Evolutionary conservation across 2,797 vertebrate species (phyloP).

Genomic region (Catostomus latipinnis): DNA sequence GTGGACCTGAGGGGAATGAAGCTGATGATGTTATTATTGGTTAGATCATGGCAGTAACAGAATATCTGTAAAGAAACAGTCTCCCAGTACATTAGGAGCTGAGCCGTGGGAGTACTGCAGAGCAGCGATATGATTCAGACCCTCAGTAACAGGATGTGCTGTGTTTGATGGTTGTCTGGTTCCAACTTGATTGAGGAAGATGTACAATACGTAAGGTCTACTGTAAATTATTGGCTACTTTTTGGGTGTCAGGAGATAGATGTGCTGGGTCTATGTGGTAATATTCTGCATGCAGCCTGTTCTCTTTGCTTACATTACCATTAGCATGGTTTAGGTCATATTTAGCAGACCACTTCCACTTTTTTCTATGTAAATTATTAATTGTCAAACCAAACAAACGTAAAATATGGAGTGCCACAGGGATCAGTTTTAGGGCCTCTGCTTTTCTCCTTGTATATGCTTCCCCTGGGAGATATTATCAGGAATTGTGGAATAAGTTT

Average conservation of each 20-base stretch:
- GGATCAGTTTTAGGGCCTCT: no score
- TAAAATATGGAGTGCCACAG: no score
- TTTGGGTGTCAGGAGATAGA: constrained; percentile 21
- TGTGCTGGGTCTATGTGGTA: constrained; percentile 9
- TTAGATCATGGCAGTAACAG: constrained; percentile 11
- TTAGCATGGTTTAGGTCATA: no score
- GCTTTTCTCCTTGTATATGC: no score
- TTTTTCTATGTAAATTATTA: background rate
- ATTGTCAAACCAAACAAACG: no score
- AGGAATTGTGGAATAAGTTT: no score
- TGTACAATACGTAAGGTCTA: constrained; percentile 2
- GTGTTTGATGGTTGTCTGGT: no score
- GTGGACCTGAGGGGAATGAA: constrained; percentile 20
- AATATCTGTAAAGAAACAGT: constrained; percentile 3
- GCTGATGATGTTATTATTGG: constrained; percentile 37
- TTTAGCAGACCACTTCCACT: no score
- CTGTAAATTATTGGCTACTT: constrained; percentile 21
- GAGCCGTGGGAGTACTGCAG: background rate
- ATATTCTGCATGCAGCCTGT: background rate
- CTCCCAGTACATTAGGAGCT: constrained; percentile 20
- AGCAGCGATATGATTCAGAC: background rate
- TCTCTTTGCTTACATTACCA: no score
- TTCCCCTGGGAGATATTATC: no score
- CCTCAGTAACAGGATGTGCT: no score
- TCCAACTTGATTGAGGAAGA: background rate